phyloP scores from a whole-genome alignment of 2,888 invertebrate genomes.

The Thymelicus lineola region DNA sequence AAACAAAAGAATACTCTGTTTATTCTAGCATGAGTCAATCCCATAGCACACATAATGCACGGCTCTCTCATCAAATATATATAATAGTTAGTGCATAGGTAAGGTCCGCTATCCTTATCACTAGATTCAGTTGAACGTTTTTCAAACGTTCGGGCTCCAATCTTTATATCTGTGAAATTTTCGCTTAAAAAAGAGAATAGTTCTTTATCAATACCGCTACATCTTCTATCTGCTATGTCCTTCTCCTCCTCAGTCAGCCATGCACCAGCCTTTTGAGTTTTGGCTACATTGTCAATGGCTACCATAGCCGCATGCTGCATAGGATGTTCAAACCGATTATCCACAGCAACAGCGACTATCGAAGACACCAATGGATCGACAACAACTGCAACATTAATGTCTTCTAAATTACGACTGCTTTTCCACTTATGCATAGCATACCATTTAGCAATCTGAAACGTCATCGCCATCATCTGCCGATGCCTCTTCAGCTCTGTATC shows the following conservation, averaged over 20 bases:
- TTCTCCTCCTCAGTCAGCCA: conserved; percentile 70
- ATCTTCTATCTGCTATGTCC: conserved; percentile 37
- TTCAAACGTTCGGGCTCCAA: conserved; percentile 76
- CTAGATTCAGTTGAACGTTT: conserved; percentile 56
- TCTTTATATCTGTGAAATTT: conserved; percentile 62
- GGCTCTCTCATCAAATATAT: conserved; percentile 94
- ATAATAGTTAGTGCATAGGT: conserved; percentile 95
- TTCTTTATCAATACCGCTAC: conserved; percentile 70
- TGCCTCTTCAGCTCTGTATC: conserved; percentile 81
- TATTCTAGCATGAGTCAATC: conserved; percentile 94
- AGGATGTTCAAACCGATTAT: conserved; percentile 86
- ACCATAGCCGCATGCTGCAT: conserved; percentile 94
- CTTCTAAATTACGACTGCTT: conserved; percentile 45
- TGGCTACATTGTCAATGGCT: conserved; percentile 93
- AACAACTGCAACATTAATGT: conserved; percentile 81
- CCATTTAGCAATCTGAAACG: conserved; percentile 81
- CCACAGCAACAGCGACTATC: conserved; percentile 88
- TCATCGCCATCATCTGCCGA: conserved; percentile 84
- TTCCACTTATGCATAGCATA: conserved; percentile 44
- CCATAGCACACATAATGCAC: conserved; percentile 98
- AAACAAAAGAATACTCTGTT: conserved; percentile 91
- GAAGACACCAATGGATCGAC: conserved; percentile 89
- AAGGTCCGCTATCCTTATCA: conserved; percentile 82
- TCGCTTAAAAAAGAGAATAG: conserved; percentile 63
- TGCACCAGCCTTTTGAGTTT: conserved; percentile 91